phyloP scores from a whole-genome alignment of 2,113 vertebrate species.

The Sinocyclocheilus anshuiensis region DNA sequence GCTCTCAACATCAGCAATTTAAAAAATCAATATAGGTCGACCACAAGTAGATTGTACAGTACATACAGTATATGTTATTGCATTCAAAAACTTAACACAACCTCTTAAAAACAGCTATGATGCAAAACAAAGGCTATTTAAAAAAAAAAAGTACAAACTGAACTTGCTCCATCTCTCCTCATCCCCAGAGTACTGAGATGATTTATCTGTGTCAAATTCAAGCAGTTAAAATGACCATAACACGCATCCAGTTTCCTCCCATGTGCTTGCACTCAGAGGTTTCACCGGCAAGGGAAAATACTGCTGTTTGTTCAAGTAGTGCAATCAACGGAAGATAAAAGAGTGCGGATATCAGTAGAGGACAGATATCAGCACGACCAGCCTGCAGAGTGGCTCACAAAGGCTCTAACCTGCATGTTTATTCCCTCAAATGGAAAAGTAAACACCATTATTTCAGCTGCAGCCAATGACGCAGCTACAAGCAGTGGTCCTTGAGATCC shows the following conservation, averaged over 20 bases:
- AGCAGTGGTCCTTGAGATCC: constrained; percentile 38
- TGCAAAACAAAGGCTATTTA: background rate
- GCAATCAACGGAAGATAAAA: constrained; percentile 15
- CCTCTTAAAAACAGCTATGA: background rate
- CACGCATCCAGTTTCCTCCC: background rate
- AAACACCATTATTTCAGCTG: constrained; percentile 12
- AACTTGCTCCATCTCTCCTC: background rate
- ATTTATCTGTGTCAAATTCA: background rate
- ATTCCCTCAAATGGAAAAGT: constrained; percentile 24
- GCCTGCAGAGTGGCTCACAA: background rate
- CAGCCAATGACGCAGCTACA: background rate
- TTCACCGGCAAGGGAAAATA: background rate
- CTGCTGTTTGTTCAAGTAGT: constrained; percentile 17
- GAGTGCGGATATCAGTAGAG: background rate
- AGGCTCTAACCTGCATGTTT: constrained; percentile 6
- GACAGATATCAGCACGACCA: background rate
- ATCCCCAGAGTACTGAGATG: background rate
- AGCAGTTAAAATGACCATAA: background rate
- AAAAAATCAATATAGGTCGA: too few relatives aligned
- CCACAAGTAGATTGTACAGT: background rate
- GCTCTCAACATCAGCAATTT: too few relatives aligned
- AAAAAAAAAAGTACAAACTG: background rate
- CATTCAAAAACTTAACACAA: background rate
- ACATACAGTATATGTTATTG: background rate
- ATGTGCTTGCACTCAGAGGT: background rate